phyloP scores from a whole-genome alignment of 2,797 vertebrate genomes.

The Sebastiscus albofasciatus region DNA sequence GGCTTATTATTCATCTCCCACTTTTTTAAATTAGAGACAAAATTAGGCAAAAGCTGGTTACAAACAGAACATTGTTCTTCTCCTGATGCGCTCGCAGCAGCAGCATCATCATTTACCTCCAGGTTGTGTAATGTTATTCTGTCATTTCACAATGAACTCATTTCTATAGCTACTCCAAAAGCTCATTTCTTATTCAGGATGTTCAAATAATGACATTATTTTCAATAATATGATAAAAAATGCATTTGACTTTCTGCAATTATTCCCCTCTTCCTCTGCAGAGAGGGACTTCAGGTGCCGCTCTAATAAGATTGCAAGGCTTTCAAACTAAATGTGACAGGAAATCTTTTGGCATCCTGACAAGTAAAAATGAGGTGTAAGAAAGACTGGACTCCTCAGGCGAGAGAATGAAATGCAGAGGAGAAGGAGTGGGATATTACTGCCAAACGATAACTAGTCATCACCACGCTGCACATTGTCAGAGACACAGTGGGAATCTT shows the following conservation, averaged over 20 bases:
- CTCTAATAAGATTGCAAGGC: conserved; percentile 54
- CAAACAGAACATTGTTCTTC: conserved; percentile 38
- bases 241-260: conserved; percentile 41
- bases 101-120: conserved; percentile 48
- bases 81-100: conserved; percentile 29
- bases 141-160: conserved; percentile 30
- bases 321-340: conserved; percentile 59
- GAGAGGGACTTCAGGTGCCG: conserved; percentile 34
- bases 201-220: conserved; percentile 58
- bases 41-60: conserved; percentile 10
- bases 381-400: conserved; percentile 28
- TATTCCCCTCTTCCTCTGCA: conserved; percentile 9
- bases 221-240: conserved; percentile 41
- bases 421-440: conserved; percentile 9
- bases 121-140: conserved; percentile 31
- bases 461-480: conserved; percentile 11
- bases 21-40: conserved; percentile 40
- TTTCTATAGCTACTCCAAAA: conserved; percentile 42
- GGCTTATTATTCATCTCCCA: conserved; percentile 40
- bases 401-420: conserved; percentile 17
- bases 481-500: background rate
- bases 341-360: conserved; percentile 54
- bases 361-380: conserved; percentile 47
- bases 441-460: background rate
- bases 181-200: conserved; percentile 36